Conservation (phyloP, 2,113 vertebrate species). For the Lonchura striata region DNA sequence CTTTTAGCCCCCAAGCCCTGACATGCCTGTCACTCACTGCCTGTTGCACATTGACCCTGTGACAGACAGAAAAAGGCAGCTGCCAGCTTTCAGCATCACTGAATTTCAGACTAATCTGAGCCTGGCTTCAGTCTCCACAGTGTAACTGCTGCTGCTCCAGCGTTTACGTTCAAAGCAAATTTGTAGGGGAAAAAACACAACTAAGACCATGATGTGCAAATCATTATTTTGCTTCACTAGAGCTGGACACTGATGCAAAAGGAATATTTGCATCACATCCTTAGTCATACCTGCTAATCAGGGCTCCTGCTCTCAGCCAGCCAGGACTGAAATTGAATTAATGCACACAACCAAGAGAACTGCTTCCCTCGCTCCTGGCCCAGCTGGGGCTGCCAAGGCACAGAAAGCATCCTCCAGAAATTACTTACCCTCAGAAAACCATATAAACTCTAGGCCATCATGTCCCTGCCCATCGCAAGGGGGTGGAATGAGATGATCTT, state of each 20-base stretch:
- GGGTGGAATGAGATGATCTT: not conserved
- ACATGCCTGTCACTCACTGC: not conserved
- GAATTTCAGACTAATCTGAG: not conserved
- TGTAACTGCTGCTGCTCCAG: not conserved
- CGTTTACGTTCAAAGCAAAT: not conserved
- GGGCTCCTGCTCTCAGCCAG: not conserved
- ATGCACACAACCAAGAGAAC: not conserved
- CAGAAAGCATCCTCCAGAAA: not conserved
- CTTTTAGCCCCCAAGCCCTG: not conserved
- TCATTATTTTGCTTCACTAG: not conserved
- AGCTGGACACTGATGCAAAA: not conserved
- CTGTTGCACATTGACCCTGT: not conserved
- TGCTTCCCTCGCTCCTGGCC: not conserved
- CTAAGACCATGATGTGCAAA: not conserved
- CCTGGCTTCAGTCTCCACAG: not conserved
- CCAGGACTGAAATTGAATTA: not conserved
- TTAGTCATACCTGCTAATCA: not conserved
- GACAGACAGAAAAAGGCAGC: not conserved
- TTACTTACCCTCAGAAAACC: not conserved
- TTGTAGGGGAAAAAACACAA: not conserved
- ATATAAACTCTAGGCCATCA: not conserved
- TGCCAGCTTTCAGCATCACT: not conserved
- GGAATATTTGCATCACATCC: not conserved
- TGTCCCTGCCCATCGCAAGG: not conserved
- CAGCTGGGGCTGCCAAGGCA: not conserved